Evolutionary conservation across 2,113 vertebrate species (phyloP).

Genomic region (Dipodomys stephensi): DNA sequence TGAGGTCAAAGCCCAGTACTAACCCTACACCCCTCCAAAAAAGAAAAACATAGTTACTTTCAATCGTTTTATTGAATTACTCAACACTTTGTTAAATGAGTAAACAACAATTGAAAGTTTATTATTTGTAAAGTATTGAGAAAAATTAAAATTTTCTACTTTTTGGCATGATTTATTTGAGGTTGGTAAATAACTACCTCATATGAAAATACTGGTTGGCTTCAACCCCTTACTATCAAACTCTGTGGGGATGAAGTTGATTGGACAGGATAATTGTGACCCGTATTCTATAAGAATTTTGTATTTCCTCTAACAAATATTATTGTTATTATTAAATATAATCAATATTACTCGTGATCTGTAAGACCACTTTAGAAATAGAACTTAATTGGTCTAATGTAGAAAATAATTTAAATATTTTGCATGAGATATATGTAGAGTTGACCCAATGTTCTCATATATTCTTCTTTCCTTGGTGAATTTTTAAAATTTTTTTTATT

Average conservation of each 20-base stretch:
- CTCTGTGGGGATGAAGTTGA: not conserved
- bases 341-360: not conserved
- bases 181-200: not conserved
- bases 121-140: not conserved
- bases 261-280: not conserved
- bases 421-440: not conserved
- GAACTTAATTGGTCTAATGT: not conserved
- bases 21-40: too few species aligned
- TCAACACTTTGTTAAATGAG: not conserved
- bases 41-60: not conserved
- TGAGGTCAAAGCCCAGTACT: too few species aligned
- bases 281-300: not conserved
- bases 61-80: not conserved
- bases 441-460: not conserved
- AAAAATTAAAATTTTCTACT: not conserved
- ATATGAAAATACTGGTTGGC: not conserved
- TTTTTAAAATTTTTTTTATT: not conserved
- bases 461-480: not conserved
- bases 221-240: not conserved
- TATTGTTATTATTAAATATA: not conserved
- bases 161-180: not conserved
- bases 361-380: constrained; percentile 13
- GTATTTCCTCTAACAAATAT: too few species aligned
- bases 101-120: not conserved
- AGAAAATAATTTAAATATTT: constrained; percentile 38